Base-by-base conservation (phyloP, 2,888 invertebrate genomes). In the Abrostola tripartita region DNA sequence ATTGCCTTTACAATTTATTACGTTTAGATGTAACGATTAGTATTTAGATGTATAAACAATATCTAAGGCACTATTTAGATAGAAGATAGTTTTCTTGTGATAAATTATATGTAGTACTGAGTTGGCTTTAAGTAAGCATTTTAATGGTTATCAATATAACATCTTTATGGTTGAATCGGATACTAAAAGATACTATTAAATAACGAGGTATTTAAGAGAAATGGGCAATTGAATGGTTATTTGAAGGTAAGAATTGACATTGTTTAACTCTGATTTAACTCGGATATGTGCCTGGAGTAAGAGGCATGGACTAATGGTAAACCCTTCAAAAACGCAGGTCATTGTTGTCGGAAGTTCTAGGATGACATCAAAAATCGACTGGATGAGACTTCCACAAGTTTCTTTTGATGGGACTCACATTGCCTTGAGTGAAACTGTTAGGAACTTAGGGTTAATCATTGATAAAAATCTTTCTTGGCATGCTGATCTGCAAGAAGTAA, bases 1-100 rank as follows among this genome's bases (percentile, higher is more conserved):
- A 81, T 80, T 72, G 55, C 63, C 59, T 61, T 37, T 14, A 61
- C 6, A 70, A 70, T 79, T 70, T 81, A 79, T 79, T 62, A 53
- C 53, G 52, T 66, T 76, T 41, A 71, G 70, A 71, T 76, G 64
- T 65, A 59, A 51, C 47, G 70, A 75, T 68, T 76, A 65, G 54
- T 66, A 68, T 78, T 66, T 70, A 54, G 52, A 63, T 79, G 50
- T 63, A 62, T 68, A 68, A 67, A 68, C 64, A 71, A 76, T 73
- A 71, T 68, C 61, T 50, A 7, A 51, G 38, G 37, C 41, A 61
- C 40, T 44, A 62, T 68, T 69, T 44, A 63, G 61, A 68, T 68
- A 24, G 8, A 7, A 66, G 67, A 76, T 69, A 69, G 65, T 54
- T 58, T 36, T 58, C 62, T 44, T 58, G 59, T 57, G 12, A 61